phyloP scores from a whole-genome alignment of 2,797 vertebrate species.

The Aldrovandia affinis region DNA sequence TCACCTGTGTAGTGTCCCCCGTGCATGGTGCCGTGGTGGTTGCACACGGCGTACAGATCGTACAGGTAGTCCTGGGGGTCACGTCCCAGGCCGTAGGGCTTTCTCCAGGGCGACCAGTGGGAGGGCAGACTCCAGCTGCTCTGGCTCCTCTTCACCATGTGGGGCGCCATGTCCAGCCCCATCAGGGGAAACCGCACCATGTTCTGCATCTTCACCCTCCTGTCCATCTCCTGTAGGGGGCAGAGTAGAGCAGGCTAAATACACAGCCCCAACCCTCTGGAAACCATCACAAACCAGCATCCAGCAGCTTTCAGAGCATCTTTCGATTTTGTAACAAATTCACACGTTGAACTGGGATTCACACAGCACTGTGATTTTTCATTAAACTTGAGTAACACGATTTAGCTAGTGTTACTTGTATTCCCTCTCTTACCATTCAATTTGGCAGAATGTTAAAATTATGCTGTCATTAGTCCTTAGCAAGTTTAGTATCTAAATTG shows the following conservation, averaged over 20 bases:
- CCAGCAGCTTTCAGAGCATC: neutral
- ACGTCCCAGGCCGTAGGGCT: constrained; percentile 90
- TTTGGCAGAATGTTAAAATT: too few relatives aligned
- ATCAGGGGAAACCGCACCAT: constrained; percentile 91
- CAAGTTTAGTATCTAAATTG: too few relatives aligned
- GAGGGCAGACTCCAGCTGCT: constrained; percentile 98
- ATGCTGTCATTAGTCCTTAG: too few relatives aligned
- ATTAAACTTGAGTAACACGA: too few relatives aligned
- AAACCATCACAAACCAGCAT: neutral
- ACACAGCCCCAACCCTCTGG: neutral
- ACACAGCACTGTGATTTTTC: too few relatives aligned
- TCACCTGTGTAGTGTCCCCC: constrained; percentile 97
- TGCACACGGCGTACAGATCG: constrained; percentile 97
- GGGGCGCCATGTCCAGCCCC: constrained; percentile 97
- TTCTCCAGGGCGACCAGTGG: constrained; percentile 97
- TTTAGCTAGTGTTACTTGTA: too few relatives aligned
- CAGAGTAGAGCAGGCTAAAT: neutral
- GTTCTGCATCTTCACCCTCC: constrained; percentile 94
- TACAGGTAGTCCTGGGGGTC: constrained; percentile 96
- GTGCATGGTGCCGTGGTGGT: constrained; percentile 98
- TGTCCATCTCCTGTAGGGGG: constrained; percentile 84
- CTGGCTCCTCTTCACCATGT: constrained; percentile 96
- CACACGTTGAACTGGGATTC: too few relatives aligned
- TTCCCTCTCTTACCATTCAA: too few relatives aligned
- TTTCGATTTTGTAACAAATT: neutral